Base-by-base conservation (phyloP, 2,888 invertebrate genomes). In the Cheilosia vernalis region DNA sequence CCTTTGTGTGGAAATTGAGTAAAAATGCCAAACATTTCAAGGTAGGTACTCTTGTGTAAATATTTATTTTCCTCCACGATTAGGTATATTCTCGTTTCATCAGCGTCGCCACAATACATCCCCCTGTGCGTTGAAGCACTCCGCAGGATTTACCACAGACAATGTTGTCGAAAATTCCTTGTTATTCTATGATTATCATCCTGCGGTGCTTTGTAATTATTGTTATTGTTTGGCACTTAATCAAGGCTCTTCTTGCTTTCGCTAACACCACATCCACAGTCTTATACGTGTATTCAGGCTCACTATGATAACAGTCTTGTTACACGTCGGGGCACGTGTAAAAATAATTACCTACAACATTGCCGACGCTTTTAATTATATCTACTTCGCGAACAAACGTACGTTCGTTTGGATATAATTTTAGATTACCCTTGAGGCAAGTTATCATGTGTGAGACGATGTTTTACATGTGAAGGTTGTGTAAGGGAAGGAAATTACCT, bases 241-340 rank as follows among this genome's bases (percentile, higher is more conserved):
- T 78, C 80, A 85, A 85, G 70, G 53, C 37, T 56, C 40, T 79
- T 72, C 78, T 13, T 37, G 37, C 37, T 37, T 74, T 19, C 53
- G n/a, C 30, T 53, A 44, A 60, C 21, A 19, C 37, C 37, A 7
- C 30, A 53, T 53, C 63, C 53, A 58, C 72, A n/a, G 30, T 15
- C 37, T 37, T 37, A 56, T 33, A 53, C 51, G 33, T 21, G 27
- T 55, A 33, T 44, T n/a, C 58, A 60, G 58, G 64, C 37, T 37
- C 51, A 6, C 51, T 51, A 51, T 44, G 61, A 70, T 58, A 58
- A 73, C 63, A 73, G 49, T 19, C 15, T 63, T 37, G 69, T 66
- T 66, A 76, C 80, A 84, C 76, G 74, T 80, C 74, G 64, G 42
- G 76, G 84, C 74, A 76, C 84, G 80, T 85, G 84, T 79, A 84